Percentiles rank a stretch among this genome's conserved stretches.
These are phyloP conservation scores for Pocillopora meandrina DNA, from an alignment of 92 coral and sea anemone species.

Conservation along the genomic window DNA sequence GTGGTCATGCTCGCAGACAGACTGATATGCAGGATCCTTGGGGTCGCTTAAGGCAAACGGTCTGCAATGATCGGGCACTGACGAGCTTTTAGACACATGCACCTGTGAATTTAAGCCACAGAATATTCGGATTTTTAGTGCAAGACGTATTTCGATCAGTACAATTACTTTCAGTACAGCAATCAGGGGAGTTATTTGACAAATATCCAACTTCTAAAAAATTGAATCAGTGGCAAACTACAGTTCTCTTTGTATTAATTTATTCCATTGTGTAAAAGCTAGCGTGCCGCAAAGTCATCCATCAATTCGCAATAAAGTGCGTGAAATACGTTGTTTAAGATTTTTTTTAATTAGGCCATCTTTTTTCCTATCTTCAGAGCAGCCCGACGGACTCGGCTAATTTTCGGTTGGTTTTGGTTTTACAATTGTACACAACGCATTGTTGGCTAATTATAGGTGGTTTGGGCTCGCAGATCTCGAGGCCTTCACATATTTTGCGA, in stretches of 20 bases:
- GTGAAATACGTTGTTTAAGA: too few relatives aligned
- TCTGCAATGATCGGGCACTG: conserved; percentile 29
- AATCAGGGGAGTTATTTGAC: background rate
- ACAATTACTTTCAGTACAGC: conserved; percentile 6
- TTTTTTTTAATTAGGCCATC: too few relatives aligned
- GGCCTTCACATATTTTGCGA: too few relatives aligned
- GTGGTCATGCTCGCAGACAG: conserved; percentile 37
- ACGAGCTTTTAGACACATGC: conserved; percentile 25
- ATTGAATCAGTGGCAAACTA: conserved; percentile 4
- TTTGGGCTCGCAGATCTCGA: too few relatives aligned
- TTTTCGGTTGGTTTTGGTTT: too few relatives aligned
- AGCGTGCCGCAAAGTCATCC: too few relatives aligned
- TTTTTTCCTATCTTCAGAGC: too few relatives aligned
- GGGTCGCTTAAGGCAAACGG: conserved; percentile 22
- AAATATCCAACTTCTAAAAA: background rate
- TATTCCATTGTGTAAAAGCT: too few relatives aligned
- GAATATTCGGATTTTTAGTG: conserved; percentile 3
- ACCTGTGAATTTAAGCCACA: conserved; percentile 25
- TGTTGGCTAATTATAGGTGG: too few relatives aligned
- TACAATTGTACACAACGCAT: too few relatives aligned
- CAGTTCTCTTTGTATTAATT: background rate
- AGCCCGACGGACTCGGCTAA: too few relatives aligned
- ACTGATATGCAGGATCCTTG: conserved; percentile 30
- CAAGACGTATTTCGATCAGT: background rate
- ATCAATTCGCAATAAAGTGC: too few relatives aligned